A percentile compares a stretch with the other conserved stretches of the same genome.
Evolutionary conservation across 2,888 invertebrate species (phyloP).

Genomic region (Xestia ashworthii): DNA sequence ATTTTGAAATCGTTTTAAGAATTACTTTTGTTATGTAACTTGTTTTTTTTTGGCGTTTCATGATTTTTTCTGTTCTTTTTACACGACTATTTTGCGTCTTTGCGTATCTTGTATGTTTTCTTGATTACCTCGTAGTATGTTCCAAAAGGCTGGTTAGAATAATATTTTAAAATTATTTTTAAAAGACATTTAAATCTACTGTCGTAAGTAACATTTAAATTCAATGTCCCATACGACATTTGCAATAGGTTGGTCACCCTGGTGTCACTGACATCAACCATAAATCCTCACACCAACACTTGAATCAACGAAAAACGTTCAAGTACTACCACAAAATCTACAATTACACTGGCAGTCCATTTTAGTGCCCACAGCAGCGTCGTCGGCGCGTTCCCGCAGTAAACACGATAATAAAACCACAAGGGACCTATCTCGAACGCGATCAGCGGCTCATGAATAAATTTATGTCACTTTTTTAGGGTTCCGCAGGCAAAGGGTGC

Average conservation of each 20-base stretch:
- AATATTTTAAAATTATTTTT: no score
- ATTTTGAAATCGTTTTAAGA: constrained; percentile 22
- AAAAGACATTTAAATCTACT: no score
- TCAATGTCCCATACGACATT: not conserved
- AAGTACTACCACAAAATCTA: constrained; percentile 32
- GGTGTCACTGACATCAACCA: not conserved
- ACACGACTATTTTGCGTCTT: no score
- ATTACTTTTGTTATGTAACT: not conserved
- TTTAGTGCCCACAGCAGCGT: constrained; percentile 51
- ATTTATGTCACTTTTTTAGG: constrained; percentile 68
- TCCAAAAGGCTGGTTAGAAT: no score
- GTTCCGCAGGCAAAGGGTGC: not conserved
- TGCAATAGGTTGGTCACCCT: not conserved
- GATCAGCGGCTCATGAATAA: constrained; percentile 79
- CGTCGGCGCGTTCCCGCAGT: constrained; percentile 54
- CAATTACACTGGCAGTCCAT: constrained; percentile 46
- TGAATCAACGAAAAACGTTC: constrained; percentile 22
- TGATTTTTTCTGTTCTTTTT: not conserved
- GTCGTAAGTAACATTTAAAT: not conserved
- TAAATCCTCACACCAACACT: not conserved
- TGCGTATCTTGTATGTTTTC: no score
- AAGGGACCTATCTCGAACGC: constrained; percentile 71
- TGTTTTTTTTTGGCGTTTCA: not conserved
- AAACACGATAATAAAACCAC: constrained; percentile 76
- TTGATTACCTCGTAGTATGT: no score